phyloP scores from a whole-genome alignment of 2,113 vertebrate genomes.

The Notiomystis cincta region DNA sequence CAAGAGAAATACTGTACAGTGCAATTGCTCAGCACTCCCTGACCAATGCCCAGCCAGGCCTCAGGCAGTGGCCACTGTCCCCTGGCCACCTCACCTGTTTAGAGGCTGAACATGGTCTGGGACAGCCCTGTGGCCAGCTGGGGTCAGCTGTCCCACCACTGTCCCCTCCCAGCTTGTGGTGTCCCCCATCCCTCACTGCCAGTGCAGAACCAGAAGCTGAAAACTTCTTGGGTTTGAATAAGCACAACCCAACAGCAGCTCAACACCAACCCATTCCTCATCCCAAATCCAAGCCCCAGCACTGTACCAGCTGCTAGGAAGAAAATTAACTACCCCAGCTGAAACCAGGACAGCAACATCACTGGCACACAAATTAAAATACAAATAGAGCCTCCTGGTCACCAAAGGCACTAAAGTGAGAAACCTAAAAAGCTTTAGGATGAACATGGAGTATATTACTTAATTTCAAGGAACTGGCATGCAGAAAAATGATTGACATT shows the following conservation, averaged over 20 bases:
- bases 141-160: rapidly evolving
- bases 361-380: not conserved
- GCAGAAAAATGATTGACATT: not conserved
- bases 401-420: not conserved
- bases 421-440: not conserved
- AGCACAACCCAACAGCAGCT: not conserved
- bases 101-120: not conserved
- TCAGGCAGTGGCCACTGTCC: not conserved
- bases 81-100: not conserved
- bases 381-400: not conserved
- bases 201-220: not conserved
- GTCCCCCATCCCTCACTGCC: not conserved
- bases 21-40: not conserved
- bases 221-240: not conserved
- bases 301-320: not conserved
- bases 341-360: not conserved
- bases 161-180: not conserved
- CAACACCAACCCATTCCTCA: not conserved
- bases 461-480: not conserved
- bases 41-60: rapidly evolving
- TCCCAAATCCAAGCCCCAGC: not conserved
- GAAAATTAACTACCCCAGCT: not conserved
- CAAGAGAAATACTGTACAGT: too few species aligned
- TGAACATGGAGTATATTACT: not conserved
- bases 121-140: not conserved